phyloP scores from a whole-genome alignment of 1,140 invertebrate species.

The Diabrotica virgifera region DNA sequence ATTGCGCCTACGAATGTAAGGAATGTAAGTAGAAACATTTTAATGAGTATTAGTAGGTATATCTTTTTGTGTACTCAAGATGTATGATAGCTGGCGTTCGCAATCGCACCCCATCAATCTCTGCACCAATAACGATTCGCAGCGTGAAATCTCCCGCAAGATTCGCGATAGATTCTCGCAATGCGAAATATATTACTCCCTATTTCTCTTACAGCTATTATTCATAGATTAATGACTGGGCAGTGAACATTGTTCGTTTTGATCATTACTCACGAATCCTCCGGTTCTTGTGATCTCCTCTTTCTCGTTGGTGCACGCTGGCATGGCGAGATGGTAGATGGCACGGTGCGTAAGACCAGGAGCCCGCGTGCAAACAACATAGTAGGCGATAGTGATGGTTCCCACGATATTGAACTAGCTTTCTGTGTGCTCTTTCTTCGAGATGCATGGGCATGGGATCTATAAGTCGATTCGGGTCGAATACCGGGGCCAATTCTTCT shows the following conservation, averaged over 20 bases:
- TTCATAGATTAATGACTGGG: slow-evolving; percentile 19
- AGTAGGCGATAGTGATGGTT: slow-evolving; percentile 11
- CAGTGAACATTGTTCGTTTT: slow-evolving; percentile 19
- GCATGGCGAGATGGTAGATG: not conserved
- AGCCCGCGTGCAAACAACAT: not conserved
- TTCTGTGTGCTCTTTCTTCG: not conserved
- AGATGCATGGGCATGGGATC: not conserved
- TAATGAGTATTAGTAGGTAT: too few relatives aligned
- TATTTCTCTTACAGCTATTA: slow-evolving; percentile 15
- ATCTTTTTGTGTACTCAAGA: too few relatives aligned
- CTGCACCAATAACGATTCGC: slow-evolving; percentile 5
- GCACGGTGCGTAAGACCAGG: slow-evolving; percentile 1
- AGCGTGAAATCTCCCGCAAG: slow-evolving; percentile 12
- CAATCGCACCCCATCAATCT: slow-evolving; percentile 10
- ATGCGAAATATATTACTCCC: not conserved
- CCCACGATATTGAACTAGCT: slow-evolving; percentile 8
- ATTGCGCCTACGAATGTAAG: too few relatives aligned
- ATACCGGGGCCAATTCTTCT: not conserved
- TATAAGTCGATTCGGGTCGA: not conserved
- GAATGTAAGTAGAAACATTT: too few relatives aligned
- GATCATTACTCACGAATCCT: slow-evolving; percentile 18
- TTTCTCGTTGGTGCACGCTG: not conserved
- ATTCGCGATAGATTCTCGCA: slow-evolving; percentile 7
- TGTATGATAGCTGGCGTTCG: too few relatives aligned
- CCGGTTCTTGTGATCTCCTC: not conserved